Conservation (phyloP, 2,888 invertebrate genomes). For the Apodemia duryi region DNA sequence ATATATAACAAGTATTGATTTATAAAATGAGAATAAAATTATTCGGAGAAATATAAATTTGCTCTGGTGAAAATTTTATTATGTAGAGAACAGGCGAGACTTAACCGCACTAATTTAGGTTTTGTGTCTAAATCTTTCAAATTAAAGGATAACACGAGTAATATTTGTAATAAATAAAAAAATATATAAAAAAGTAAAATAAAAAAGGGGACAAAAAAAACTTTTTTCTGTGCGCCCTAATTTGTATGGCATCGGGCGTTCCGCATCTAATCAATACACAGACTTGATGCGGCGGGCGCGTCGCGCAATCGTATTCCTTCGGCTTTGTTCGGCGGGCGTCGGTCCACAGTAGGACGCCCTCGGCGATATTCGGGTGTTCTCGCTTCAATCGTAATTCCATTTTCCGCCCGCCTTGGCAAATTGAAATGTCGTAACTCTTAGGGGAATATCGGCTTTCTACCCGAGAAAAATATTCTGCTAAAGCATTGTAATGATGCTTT, state of each 20-base stretch:
- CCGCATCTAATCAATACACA: constrained; percentile 80
- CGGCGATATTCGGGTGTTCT: constrained; percentile 60
- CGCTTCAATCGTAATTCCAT: constrained; percentile 80
- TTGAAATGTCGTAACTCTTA: constrained; percentile 81
- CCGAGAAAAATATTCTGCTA: constrained; percentile 76
- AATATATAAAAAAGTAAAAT: not conserved
- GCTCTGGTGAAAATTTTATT: not conserved
- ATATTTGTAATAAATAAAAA: not conserved
- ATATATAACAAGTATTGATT: not conserved
- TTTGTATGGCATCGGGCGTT: constrained; percentile 77
- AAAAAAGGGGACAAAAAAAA: constrained; percentile 35
- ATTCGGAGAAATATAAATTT: not conserved
- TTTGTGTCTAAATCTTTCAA: not conserved
- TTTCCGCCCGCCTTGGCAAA: constrained; percentile 81
- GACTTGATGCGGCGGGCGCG: constrained; percentile 65
- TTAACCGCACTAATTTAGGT: not conserved
- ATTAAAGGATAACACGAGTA: not conserved
- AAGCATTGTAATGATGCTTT: constrained; percentile 72
- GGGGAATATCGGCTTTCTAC: constrained; percentile 80
- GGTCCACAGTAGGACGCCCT: constrained; percentile 44
- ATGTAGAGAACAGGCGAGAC: not conserved
- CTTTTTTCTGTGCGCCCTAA: constrained; percentile 74
- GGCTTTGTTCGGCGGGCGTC: constrained; percentile 50
- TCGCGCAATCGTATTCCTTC: constrained; percentile 50
- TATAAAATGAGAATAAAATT: not conserved